Conservation (phyloP, 2,797 vertebrate genomes). For the Steatocranus sp. region DNA sequence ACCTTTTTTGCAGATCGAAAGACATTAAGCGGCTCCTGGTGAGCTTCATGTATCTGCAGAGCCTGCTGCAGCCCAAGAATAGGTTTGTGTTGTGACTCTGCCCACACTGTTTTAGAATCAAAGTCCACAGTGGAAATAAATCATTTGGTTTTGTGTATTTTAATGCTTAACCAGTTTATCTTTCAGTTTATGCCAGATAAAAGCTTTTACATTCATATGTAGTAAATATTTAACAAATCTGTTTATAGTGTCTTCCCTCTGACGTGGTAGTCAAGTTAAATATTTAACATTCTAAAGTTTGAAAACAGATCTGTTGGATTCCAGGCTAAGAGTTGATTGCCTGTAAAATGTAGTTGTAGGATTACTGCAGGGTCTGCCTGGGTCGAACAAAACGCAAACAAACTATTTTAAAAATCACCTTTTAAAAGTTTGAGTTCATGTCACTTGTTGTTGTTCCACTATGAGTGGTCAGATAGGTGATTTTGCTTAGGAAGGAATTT, state of each 20-base stretch:
- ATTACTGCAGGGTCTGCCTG: neutral
- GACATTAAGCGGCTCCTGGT: conserved; percentile 95
- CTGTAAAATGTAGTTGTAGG: neutral
- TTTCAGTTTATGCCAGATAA: neutral
- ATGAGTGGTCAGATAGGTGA: fast-evolving
- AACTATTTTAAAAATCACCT: fast-evolving
- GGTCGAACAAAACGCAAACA: neutral
- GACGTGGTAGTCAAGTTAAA: neutral
- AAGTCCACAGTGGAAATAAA: neutral
- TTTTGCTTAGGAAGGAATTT: neutral
- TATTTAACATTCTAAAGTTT: neutral
- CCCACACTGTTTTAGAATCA: neutral
- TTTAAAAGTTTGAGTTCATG: fast-evolving
- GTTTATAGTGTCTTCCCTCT: neutral
- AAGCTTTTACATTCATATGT: neutral
- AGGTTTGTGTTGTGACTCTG: conserved; percentile 69
- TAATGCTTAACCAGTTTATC: neutral
- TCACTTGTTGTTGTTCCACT: neutral
- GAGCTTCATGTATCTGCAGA: conserved; percentile 98
- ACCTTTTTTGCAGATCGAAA: conserved; percentile 78
- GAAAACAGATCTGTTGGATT: neutral
- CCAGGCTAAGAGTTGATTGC: neutral
- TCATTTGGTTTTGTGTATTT: neutral
- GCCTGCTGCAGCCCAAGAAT: conserved; percentile 94
- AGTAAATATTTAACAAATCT: neutral